These are phyloP conservation scores for Synanthedon vespiformis DNA, from an alignment of 2,888 invertebrate species.

Conservation along the genomic window DNA sequence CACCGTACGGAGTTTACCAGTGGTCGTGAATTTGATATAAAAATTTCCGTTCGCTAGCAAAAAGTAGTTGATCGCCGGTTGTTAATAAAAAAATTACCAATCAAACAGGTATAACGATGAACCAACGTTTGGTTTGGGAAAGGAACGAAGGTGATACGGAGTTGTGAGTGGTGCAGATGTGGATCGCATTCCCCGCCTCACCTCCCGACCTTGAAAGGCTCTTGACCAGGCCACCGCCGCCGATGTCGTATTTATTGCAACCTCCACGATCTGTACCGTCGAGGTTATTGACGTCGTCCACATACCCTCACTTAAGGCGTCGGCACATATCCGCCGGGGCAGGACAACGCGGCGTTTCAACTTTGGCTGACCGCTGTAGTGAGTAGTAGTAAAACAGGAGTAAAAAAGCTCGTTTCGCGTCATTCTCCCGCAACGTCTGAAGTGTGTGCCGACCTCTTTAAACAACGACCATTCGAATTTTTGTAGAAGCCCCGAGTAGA, in stretches of 20 bases:
- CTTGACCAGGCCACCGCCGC: constrained; percentile 66
- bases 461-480: constrained; percentile 41
- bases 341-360: too few species aligned
- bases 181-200: constrained; percentile 60
- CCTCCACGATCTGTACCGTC: constrained; percentile 64
- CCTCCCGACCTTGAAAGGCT: constrained; percentile 70
- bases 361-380: too few species aligned
- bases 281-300: constrained; percentile 65
- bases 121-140: neutral
- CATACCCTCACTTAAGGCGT: neutral
- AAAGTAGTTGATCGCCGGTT: too few species aligned
- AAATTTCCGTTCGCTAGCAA: too few species aligned
- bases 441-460: constrained; percentile 15
- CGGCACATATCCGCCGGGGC: neutral
- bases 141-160: constrained; percentile 48
- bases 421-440: neutral
- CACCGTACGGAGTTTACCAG: too few species aligned
- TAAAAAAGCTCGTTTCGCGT: too few species aligned
- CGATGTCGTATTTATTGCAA: constrained; percentile 69
- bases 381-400: too few species aligned
- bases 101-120: too few species aligned
- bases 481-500: constrained; percentile 24
- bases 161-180: constrained; percentile 52
- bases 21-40: too few species aligned
- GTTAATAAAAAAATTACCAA: too few species aligned